phyloP scores from a whole-genome alignment of 1,140 invertebrate species.

The Drosophila kanapiae region DNA sequence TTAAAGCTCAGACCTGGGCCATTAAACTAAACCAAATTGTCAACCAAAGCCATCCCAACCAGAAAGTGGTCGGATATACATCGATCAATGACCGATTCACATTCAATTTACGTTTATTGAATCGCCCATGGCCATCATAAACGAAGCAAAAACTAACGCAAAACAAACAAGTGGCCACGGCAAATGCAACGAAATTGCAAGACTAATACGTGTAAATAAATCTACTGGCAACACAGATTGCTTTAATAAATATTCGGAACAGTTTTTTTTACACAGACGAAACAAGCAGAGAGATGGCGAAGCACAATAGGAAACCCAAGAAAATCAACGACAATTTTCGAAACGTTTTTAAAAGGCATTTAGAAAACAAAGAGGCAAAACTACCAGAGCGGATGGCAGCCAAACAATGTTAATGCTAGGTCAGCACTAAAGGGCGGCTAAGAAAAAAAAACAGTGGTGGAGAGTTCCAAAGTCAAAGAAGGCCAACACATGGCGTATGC shows the following conservation, averaged over 20 bases:
- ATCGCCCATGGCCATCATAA: constrained; percentile 16
- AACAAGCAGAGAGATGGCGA: constrained; percentile 8
- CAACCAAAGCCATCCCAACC: constrained; percentile 6
- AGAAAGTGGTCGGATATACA: constrained; percentile 3
- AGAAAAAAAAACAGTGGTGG: not conserved
- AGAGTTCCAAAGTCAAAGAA: constrained; percentile 43
- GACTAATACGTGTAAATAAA: constrained; percentile 76
- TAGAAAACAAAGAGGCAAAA: constrained; percentile 63
- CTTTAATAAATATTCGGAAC: constrained; percentile 75
- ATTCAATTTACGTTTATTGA: constrained; percentile 40
- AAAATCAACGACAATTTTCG: constrained; percentile 70
- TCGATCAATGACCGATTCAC: constrained; percentile 40
- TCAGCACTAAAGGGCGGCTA: constrained; percentile 40
- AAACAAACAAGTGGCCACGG: constrained; percentile 6
- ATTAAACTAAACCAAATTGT: constrained; percentile 15
- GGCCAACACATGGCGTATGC: constrained; percentile 69
- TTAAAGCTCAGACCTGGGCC: not conserved
- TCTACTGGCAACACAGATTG: constrained; percentile 68
- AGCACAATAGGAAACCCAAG: constrained; percentile 24
- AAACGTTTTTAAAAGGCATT: constrained; percentile 80
- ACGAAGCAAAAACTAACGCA: constrained; percentile 23
- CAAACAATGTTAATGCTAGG: constrained; percentile 70
- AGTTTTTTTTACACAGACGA: constrained; percentile 49
- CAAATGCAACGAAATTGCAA: constrained; percentile 57
- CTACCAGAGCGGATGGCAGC: constrained; percentile 25